Base-by-base conservation (phyloP, 2,797 vertebrate species). In the Enteromius unitaeniatus region DNA sequence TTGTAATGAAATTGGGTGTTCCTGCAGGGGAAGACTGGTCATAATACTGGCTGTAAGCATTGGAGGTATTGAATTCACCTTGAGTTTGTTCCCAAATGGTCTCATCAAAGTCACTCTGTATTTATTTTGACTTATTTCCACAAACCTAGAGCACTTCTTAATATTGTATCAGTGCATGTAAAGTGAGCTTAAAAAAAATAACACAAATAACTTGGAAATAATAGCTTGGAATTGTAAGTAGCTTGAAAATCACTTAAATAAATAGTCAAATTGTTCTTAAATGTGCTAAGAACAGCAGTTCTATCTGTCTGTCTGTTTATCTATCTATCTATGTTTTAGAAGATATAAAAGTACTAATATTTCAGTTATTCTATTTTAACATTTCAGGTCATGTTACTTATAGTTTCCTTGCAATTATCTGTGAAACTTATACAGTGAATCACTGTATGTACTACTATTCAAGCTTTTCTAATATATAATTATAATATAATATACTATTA, bases 41-140 rank as follows among this genome's bases (percentile, higher is more conserved):
- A 86, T 83, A 90, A 85, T 90, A 88, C 53, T 26, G 34, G 4
- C n/a, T 23, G 21, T n/a, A 26, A 76, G n/a, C 21, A 76, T 19
- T 42, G 79, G 72, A 64, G 28, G 76, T 51, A n/a, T 7, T 55
- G 26, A 55, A 45, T 21, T 47, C 45, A 53, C 14, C n/a, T 68
- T 47, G 37, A 72, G 26, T 78, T 49, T 72, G 67, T 49, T 78
- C 67, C 40, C 82, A 69, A 42, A 42, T 76, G 45, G n/a, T 62
- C 9, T 58, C 81, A 69, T 69, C 26, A 68, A 51, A 23, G 68
- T 68, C 47, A 31, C 34, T 7, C 5, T 17, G 42, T 3, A 45
- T 83, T 40, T 53, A 37, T 79, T 49, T 51, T 34, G 6, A 49
- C 19, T 14, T 45, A 3, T 45, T 81, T 81, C 14, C 23, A 11